A percentile compares a stretch with the other conserved stretches of the same genome.
Conservation (phyloP, 2,888 invertebrate genomes). For the Tenthredo distinguenda region DNA sequence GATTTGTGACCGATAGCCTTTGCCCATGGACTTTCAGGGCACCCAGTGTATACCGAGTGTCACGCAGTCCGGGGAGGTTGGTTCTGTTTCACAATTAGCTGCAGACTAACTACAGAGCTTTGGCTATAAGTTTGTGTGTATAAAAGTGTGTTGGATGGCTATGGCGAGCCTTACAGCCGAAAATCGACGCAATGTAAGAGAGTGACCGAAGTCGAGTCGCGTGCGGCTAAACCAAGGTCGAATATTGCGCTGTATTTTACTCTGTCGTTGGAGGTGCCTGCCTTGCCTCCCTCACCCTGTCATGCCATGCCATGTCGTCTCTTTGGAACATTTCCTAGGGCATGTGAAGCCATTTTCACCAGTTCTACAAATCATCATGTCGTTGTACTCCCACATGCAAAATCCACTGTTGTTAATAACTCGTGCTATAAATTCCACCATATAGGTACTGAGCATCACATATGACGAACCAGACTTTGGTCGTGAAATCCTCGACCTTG, state of each 20-base stretch:
- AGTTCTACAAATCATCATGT: slow-evolving; percentile 34
- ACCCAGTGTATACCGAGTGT: slow-evolving; percentile 12
- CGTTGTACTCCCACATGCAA: background rate
- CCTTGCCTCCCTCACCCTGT: slow-evolving; percentile 50
- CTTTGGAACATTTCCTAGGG: background rate
- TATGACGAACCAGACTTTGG: background rate
- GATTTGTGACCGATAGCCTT: background rate
- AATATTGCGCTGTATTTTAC: slow-evolving; percentile 64
- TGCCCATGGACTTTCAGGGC: background rate
- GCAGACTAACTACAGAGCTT: background rate
- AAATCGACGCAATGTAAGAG: slow-evolving; percentile 64
- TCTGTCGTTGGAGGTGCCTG: slow-evolving; percentile 58
- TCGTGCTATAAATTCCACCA: slow-evolving; percentile 21
- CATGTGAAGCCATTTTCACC: slow-evolving; percentile 8
- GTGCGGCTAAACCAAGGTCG: slow-evolving; percentile 75
- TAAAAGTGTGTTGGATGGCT: slow-evolving; percentile 24
- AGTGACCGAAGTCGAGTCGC: slow-evolving; percentile 71
- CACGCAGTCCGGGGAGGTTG: slow-evolving; percentile 10
- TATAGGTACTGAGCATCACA: background rate
- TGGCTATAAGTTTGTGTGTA: background rate
- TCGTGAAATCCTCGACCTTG: background rate
- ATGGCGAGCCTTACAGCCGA: slow-evolving; percentile 53
- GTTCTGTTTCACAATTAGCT: background rate
- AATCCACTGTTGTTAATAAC: background rate
- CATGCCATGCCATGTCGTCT: slow-evolving; percentile 7